These are phyloP conservation scores for Synodontis membranacea DNA, from an alignment of 2,113 vertebrate genomes.

Conservation along the genomic window DNA sequence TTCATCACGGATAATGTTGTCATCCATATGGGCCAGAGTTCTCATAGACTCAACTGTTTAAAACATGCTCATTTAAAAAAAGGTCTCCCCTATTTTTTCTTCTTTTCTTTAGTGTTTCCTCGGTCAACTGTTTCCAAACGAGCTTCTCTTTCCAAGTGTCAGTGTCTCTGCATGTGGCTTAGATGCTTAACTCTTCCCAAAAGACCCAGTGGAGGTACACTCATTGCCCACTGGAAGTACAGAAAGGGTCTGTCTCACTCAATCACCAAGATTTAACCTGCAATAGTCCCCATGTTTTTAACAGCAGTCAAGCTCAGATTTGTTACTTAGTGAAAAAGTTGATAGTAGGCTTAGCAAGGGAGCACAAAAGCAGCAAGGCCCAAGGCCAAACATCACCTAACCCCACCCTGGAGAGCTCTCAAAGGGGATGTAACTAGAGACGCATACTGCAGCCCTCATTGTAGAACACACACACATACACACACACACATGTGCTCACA, in stretches of 20 bases:
- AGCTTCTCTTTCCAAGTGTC: not conserved
- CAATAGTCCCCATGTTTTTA: conserved; percentile 25
- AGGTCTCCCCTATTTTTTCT: not conserved
- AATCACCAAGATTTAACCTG: conserved; percentile 6
- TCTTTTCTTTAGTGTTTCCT: not conserved
- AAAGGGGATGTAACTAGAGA: conserved; percentile 31
- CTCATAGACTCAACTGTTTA: conserved; percentile 14
- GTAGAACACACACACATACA: not conserved
- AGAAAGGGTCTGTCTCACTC: not conserved
- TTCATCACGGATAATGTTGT: conserved; percentile 30
- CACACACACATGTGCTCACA: conserved; percentile 1
- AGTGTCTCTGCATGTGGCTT: not conserved
- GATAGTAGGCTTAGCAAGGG: not conserved
- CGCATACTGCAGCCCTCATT: not conserved
- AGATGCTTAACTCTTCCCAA: not conserved
- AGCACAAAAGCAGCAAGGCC: conserved; percentile 31
- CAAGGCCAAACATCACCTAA: conserved; percentile 30
- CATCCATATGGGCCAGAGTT: conserved; percentile 10
- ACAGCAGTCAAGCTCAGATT: conserved; percentile 18
- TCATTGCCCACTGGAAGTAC: not conserved
- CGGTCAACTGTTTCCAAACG: not conserved
- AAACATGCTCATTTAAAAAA: not conserved
- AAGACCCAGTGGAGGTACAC: not conserved
- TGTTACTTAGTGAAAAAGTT: conserved; percentile 16
- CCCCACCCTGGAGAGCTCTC: conserved; percentile 25